Evolutionary conservation across 1,140 invertebrate species (phyloP), one percentile per base, ranked within the genome.

Genomic region (Hypothenemus hampei): DNA sequence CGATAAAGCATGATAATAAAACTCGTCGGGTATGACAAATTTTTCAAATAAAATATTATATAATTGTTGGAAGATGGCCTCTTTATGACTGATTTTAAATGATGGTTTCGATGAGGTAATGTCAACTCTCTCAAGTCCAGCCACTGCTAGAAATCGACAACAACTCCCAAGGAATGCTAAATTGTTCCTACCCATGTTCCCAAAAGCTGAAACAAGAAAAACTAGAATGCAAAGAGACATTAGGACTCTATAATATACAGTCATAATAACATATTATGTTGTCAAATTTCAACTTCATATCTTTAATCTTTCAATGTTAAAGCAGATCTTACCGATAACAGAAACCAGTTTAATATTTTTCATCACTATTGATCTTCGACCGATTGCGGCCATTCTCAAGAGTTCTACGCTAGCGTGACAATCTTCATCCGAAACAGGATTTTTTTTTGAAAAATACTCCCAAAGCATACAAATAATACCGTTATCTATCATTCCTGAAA

Each of bases 401-500:
- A 71, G 36, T 37, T 60, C 53, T 0, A 63, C 29, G 21, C 65
- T 64, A 2, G 58, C 61, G 4, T 57, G 45, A 10, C 52, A 41
- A 8, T 66, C 35, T 15, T 67, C 54, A 19, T 63, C 60, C 3
- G 58, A 48, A 8, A 65, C 54, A 2, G 35, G 21, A 3, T 46
- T 21, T 41, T 59, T 62, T 39, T 62, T 59, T 1, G 59, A 66
- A 31, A 64, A 64, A 43, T 60, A 65, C 29, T 68, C 55, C 66
- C 67, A 71, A 4, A 69, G 39, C 40, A 59, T 62, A 33, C 70
- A 66, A 26, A 70, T 66, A 10, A 71, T 54, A 22, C 45, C 52
- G 45, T 70, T 71, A 36, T 69, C 66, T 7, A 71, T 36, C 29
- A 60, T 64, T 20, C 60, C 57, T 58, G 20, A 16, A 39, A 39